Evolutionary conservation across 1,140 invertebrate species (phyloP).

Genomic region (Idris sp.): DNA sequence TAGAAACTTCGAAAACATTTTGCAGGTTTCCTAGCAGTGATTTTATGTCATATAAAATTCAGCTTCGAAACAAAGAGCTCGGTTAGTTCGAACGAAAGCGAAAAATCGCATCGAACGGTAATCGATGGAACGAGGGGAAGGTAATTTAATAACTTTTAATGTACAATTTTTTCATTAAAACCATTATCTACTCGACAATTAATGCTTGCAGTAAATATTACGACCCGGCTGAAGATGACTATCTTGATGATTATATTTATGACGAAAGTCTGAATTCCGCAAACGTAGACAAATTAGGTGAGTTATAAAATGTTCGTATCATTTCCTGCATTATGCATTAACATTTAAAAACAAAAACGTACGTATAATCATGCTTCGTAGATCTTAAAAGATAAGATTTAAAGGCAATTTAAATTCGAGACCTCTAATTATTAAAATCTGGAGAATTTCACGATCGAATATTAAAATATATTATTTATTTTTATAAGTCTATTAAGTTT

Average conservation of each 20-base stretch:
- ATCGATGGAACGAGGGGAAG: slow-evolving; percentile 76
- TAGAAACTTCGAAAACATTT: background rate
- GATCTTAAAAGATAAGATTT: no score
- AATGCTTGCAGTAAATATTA: slow-evolving; percentile 70
- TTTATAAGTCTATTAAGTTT: no score
- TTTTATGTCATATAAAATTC: slow-evolving; percentile 67
- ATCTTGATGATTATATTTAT: slow-evolving; percentile 71
- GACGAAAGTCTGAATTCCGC: slow-evolving; percentile 70
- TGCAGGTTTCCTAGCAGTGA: slow-evolving; percentile 65
- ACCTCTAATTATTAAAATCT: no score
- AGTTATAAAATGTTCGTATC: slow-evolving; percentile 12
- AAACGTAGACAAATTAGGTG: slow-evolving; percentile 69
- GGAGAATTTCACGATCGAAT: no score
- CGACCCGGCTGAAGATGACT: slow-evolving; percentile 71
- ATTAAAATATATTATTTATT: no score
- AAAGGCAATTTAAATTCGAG: no score
- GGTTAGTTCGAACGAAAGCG: slow-evolving; percentile 65
- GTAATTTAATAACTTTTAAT: slow-evolving; percentile 46
- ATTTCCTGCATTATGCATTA: background rate
- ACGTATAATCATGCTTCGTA: no score
- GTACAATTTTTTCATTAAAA: background rate
- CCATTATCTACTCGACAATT: slow-evolving; percentile 18
- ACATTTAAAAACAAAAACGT: no score
- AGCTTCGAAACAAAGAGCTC: slow-evolving; percentile 68
- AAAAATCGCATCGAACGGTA: slow-evolving; percentile 71